phyloP scores from a whole-genome alignment of 2,113 vertebrate genomes.

The Rhynchopsitta pachyrhyncha region DNA sequence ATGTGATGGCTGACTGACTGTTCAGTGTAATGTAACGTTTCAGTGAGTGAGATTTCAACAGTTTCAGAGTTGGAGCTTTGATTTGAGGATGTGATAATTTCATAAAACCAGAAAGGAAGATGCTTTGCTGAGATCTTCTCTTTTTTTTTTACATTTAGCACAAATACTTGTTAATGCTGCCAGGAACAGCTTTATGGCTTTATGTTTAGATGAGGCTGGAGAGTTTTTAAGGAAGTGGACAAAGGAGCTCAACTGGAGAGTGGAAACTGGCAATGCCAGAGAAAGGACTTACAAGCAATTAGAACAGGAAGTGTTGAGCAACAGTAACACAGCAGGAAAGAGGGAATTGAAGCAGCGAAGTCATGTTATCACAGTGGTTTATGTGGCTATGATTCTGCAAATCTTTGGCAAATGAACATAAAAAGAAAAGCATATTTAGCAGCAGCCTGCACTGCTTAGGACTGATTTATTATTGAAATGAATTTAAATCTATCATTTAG shows the following conservation, averaged over 20 bases:
- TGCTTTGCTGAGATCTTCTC: neutral
- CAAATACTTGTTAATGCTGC: neutral
- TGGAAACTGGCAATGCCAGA: neutral
- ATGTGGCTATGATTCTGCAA: neutral
- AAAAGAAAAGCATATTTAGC: neutral
- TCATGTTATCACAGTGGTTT: neutral
- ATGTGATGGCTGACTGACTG: neutral
- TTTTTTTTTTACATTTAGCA: neutral
- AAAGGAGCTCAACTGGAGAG: neutral
- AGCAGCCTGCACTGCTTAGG: neutral
- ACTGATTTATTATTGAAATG: neutral
- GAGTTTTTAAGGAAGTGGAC: neutral
- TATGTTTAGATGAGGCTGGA: neutral
- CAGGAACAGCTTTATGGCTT: neutral
- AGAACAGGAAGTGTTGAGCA: neutral
- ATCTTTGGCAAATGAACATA: neutral
- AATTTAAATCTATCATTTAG: neutral
- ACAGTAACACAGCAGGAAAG: neutral
- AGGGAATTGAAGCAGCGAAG: neutral
- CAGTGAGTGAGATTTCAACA: neutral
- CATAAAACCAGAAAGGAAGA: neutral
- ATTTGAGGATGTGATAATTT: neutral
- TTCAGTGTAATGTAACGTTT: neutral
- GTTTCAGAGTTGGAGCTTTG: neutral
- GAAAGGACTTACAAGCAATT: neutral